phyloP scores from a whole-genome alignment of 2,888 invertebrate species.

The Acronicta psi region DNA sequence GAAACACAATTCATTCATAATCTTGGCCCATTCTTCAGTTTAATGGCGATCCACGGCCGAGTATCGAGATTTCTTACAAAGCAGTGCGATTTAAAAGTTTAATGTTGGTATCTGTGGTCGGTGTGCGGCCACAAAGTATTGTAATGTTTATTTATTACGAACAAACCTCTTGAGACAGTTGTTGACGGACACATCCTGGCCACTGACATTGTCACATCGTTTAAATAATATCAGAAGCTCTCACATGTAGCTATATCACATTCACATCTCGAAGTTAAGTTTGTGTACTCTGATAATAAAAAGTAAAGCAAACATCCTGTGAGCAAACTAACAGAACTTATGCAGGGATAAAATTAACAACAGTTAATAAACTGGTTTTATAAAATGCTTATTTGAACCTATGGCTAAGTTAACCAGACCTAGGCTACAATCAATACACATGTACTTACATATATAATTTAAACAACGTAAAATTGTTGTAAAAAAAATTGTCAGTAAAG shows the following conservation, averaged over 20 bases:
- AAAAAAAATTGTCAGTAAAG: no score
- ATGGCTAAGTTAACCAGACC: no score
- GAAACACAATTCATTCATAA: constrained; percentile 66
- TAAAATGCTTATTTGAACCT: constrained; percentile 4
- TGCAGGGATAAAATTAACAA: constrained; percentile 13
- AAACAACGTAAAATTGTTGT: no score
- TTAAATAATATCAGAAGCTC: constrained; percentile 51
- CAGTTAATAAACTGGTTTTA: constrained; percentile 15
- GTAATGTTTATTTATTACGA: constrained; percentile 74
- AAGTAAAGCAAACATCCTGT: constrained; percentile 53
- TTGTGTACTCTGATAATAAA: constrained; percentile 47
- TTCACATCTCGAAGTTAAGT: constrained; percentile 43
- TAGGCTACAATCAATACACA: no score
- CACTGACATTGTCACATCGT: constrained; percentile 52
- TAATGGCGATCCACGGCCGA: constrained; percentile 57
- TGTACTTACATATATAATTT: no score
- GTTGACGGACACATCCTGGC: constrained; percentile 72
- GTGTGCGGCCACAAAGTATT: constrained; percentile 60
- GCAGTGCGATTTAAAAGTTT: constrained; percentile 69
- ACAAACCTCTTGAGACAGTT: constrained; percentile 57
- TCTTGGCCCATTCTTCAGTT: constrained; percentile 60
- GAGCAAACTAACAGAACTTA: constrained; percentile 34
- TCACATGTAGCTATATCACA: constrained; percentile 31
- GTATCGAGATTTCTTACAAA: constrained; percentile 58
- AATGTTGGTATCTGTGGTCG: constrained; percentile 53